Evolutionary conservation across 1,140 invertebrate genomes (phyloP).

Genomic region (Uloborus diversus): DNA sequence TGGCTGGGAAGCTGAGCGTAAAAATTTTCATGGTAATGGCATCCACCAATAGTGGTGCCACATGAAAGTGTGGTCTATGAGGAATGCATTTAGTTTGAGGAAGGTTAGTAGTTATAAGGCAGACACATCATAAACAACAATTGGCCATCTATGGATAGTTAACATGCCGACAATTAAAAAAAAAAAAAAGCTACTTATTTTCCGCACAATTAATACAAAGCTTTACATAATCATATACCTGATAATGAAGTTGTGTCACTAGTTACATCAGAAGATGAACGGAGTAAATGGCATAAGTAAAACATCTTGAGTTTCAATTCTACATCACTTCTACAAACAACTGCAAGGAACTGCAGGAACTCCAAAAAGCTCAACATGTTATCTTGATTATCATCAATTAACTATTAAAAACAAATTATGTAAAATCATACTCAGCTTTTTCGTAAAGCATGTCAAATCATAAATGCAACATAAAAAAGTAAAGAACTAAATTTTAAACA

Average conservation of each 20-base stretch:
- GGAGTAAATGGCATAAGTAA: conserved; percentile 86
- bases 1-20: too few relatives aligned
- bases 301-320: conserved; percentile 81
- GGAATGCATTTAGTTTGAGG: too few relatives aligned
- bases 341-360: conserved; percentile 76
- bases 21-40: too few relatives aligned
- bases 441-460: background rate
- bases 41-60: too few relatives aligned
- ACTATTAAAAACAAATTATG: conserved; percentile 69
- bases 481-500: background rate
- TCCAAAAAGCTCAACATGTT: conserved; percentile 85
- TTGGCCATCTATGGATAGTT: too few relatives aligned
- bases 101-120: too few relatives aligned
- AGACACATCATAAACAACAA: too few relatives aligned
- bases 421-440: background rate
- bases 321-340: conserved; percentile 79
- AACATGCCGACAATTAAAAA: too few relatives aligned
- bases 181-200: too few relatives aligned
- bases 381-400: conserved; percentile 86
- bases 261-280: conserved; percentile 17
- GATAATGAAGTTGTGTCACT: conserved; percentile 49
- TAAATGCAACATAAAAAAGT: background rate
- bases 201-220: too few relatives aligned
- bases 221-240: too few relatives aligned
- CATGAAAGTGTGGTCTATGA: too few relatives aligned